Evolutionary conservation across 1,140 invertebrate species (phyloP).

Genomic region (Maconellicoccus hirsutus): DNA sequence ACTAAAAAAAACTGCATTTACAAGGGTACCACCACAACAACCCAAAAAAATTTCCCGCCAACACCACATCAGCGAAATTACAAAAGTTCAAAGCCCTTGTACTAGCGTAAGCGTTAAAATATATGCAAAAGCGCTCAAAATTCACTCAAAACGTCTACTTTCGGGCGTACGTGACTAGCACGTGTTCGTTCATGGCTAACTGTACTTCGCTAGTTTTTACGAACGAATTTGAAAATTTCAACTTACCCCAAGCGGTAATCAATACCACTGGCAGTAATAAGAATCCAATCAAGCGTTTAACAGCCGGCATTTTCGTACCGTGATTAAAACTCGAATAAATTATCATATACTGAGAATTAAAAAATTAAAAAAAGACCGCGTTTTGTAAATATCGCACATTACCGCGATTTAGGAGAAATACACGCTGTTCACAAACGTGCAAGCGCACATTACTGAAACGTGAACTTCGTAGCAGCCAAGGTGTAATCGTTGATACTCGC

Average conservation of each 20-base stretch:
- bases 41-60: too few relatives aligned
- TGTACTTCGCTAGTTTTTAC: background rate
- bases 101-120: too few relatives aligned
- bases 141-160: background rate
- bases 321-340: background rate
- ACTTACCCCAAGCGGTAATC: constrained; percentile 4
- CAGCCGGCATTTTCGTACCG: background rate
- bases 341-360: background rate
- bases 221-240: background rate
- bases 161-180: constrained; percentile 14
- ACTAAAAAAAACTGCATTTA: too few relatives aligned
- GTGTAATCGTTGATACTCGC: background rate
- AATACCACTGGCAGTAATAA: background rate
- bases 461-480: background rate
- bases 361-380: background rate
- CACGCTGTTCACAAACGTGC: constrained; percentile 2
- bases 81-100: too few relatives aligned
- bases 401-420: background rate
- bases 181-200: constrained; percentile 17
- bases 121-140: background rate
- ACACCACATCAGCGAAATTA: too few relatives aligned
- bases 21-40: too few relatives aligned
- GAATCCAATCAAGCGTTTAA: background rate
- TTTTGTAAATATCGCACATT: background rate
- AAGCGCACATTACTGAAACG: background rate